These are phyloP conservation scores for Gorsachius magnificus DNA, from an alignment of 2,797 vertebrate genomes.

Conservation along the genomic window DNA sequence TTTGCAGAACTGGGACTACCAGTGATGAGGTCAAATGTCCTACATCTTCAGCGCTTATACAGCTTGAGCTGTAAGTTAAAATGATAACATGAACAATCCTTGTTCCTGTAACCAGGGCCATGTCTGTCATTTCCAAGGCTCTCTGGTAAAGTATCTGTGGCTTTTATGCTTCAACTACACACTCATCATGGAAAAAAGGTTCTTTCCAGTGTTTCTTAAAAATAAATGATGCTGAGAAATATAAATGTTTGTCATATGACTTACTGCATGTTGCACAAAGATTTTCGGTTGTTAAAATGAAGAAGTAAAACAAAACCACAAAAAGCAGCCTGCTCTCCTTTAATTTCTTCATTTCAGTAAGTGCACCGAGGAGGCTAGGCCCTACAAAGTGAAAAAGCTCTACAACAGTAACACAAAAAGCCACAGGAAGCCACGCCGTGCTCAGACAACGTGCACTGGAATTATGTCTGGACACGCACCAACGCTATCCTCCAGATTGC, in stretches of 20 bases:
- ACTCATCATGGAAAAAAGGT: conserved; percentile 42
- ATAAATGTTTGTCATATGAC: conserved; percentile 42
- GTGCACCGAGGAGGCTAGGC: background rate
- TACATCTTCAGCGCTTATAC: background rate
- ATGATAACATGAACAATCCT: background rate
- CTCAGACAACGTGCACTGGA: background rate
- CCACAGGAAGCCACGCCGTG: background rate
- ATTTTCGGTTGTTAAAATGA: conserved; percentile 51
- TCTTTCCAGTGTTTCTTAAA: conserved; percentile 59
- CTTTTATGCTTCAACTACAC: conserved; percentile 30
- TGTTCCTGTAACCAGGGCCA: conserved; percentile 29
- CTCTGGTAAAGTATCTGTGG: conserved; percentile 5
- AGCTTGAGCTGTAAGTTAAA: background rate
- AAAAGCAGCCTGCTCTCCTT: background rate
- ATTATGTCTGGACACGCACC: fast-evolving
- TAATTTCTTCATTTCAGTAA: conserved; percentile 33
- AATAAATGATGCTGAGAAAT: conserved; percentile 33
- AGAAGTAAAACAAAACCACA: conserved; percentile 47
- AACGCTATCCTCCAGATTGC: background rate
- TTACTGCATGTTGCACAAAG: conserved; percentile 4
- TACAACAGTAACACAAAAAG: background rate
- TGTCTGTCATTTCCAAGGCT: conserved; percentile 49
- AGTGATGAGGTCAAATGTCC: background rate
- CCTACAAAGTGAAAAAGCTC: background rate
- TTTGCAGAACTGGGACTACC: background rate